Conservation (phyloP, 2,797 vertebrate species). For the Bothrops alternatus region DNA sequence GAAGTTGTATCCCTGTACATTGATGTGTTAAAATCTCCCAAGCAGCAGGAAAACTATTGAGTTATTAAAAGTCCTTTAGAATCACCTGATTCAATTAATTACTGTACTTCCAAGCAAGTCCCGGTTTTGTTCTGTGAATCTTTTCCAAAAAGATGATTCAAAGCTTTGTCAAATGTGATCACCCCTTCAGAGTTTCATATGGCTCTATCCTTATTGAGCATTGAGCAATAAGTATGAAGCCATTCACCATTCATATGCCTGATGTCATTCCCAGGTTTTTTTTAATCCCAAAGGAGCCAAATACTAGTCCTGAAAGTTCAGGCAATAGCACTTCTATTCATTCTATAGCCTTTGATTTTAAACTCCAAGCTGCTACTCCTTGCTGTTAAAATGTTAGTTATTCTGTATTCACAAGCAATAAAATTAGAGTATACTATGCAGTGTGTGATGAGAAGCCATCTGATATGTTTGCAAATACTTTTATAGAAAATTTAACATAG, state of each 20-base stretch:
- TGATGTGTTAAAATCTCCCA: neutral
- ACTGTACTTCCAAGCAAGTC: neutral
- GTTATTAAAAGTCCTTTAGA: neutral
- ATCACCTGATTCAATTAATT: neutral
- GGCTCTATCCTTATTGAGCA: neutral
- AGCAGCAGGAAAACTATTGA: neutral
- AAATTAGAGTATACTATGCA: constrained; percentile 14
- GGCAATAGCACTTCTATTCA: constrained; percentile 6
- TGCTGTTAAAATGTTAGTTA: neutral
- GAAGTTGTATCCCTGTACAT: neutral
- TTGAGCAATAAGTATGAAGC: neutral
- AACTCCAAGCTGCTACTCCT: rapidly evolving
- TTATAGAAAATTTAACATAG: neutral
- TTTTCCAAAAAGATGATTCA: neutral
- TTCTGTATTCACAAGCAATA: constrained; percentile 21
- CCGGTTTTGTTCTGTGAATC: neutral
- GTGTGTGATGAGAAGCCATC: constrained; percentile 31
- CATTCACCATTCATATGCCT: neutral
- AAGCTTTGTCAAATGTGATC: neutral
- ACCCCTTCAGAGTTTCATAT: neutral
- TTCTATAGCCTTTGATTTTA: constrained; percentile 24
- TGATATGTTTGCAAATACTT: constrained; percentile 9
- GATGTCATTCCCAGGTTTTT: neutral
- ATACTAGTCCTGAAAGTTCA: neutral
- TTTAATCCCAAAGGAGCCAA: neutral